Conservation (phyloP, 2,888 invertebrate genomes). For the Argynnis bischoffii region DNA sequence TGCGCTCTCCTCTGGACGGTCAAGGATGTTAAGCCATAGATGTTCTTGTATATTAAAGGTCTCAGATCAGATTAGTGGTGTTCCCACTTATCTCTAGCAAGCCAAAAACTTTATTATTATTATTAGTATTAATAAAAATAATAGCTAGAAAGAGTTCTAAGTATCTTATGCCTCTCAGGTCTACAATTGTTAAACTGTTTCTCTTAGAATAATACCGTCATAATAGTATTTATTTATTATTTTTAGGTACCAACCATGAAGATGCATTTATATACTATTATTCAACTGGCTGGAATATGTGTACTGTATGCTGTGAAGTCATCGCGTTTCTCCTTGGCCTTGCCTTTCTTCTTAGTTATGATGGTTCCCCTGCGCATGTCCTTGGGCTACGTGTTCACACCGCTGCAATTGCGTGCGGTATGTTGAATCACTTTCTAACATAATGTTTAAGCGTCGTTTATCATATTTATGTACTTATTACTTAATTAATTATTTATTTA, state of each 20-base stretch:
- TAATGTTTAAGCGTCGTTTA: too few species aligned
- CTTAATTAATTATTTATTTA: too few species aligned
- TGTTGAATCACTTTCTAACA: constrained; percentile 44
- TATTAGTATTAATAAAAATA: not conserved
- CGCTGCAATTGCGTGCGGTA: constrained; percentile 92
- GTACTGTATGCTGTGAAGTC: constrained; percentile 95
- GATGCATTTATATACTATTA: constrained; percentile 95
- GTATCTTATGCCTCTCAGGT: too few species aligned
- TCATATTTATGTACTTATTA: too few species aligned
- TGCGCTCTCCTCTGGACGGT: too few species aligned
- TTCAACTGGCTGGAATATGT: constrained; percentile 90
- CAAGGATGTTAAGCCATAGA: too few species aligned
- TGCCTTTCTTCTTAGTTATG: constrained; percentile 96
- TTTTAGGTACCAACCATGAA: constrained; percentile 91
- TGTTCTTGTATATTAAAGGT: too few species aligned
- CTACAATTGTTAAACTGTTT: not conserved
- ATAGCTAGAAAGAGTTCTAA: not conserved
- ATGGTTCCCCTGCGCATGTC: constrained; percentile 94
- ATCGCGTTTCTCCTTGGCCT: constrained; percentile 92
- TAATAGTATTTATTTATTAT: not conserved
- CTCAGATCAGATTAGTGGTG: too few species aligned
- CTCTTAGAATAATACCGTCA: not conserved
- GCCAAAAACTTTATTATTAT: too few species aligned
- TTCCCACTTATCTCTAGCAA: too few species aligned
- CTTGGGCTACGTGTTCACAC: constrained; percentile 88